phyloP scores from a whole-genome alignment of 2,888 invertebrate genomes.

The Ochropleura plecta region DNA sequence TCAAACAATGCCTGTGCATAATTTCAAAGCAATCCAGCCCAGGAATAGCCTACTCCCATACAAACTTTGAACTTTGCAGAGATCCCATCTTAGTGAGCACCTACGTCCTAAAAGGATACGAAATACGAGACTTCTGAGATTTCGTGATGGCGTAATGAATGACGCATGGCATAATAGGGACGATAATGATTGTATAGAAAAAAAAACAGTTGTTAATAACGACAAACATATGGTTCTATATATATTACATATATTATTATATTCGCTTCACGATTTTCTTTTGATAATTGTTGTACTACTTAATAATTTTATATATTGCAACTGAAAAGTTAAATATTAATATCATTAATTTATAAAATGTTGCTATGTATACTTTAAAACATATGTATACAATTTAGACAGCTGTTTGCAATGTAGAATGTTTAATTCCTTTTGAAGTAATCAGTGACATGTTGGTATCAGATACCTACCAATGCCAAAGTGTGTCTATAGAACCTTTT shows the following conservation, averaged over 20 bases:
- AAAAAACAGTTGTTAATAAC: slow-evolving; percentile 20
- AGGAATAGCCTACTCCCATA: too few species aligned
- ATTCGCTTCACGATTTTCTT: not conserved
- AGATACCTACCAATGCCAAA: not conserved
- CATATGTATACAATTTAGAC: slow-evolving; percentile 14
- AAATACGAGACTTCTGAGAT: too few species aligned
- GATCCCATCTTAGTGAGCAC: too few species aligned
- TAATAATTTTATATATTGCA: not conserved
- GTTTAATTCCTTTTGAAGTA: slow-evolving; percentile 22
- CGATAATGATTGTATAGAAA: slow-evolving; percentile 4
- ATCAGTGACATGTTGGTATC: slow-evolving; percentile 14
- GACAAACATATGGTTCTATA: slow-evolving; percentile 7
- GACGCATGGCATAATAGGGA: not conserved
- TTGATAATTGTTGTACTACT: not conserved
- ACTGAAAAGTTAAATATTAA: not conserved
- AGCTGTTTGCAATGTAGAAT: slow-evolving; percentile 20
- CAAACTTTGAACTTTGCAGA: too few species aligned
- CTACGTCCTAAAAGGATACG: too few species aligned
- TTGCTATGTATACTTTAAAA: not conserved
- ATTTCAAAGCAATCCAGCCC: too few species aligned
- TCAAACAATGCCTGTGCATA: too few species aligned
- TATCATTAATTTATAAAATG: not conserved
- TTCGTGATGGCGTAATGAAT: not conserved
- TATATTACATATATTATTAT: too few species aligned
- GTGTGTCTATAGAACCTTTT: not conserved